Evolutionary conservation across 1,140 invertebrate species (phyloP), one percentile per base, ranked within the genome.

Genomic region (Apis dorsata): DNA sequence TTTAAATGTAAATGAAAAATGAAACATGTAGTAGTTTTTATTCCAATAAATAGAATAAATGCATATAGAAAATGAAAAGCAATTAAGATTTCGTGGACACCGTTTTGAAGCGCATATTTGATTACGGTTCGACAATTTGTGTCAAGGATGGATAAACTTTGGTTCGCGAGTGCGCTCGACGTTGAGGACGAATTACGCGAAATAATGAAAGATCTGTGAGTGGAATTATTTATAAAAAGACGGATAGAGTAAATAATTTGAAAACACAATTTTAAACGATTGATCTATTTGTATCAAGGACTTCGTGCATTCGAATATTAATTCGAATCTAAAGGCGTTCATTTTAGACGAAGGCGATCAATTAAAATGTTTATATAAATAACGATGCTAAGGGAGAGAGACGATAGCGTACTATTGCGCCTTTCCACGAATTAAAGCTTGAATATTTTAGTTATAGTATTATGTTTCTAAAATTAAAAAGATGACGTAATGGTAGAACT

Each of bases 61-160:
- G 34, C 5, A 7, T 44, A 44, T 7, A 7, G 34, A 17, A 34
- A 34, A 3, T 11, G 13, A 44, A 12, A 21, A 12, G 70, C 24
- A 55, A 55, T 28, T 55, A 69, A 12, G 53, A 19, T 69, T 78
- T 59, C 24, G 24, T n/a, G 49, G 21, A 17, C 13, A 53, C 12
- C 28, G 11, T 72, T 73, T 63, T 24, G 49, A 55, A 73, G 19
- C 24, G 77, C 24, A 60, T 17, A 12, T 80, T 53, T 66, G 74
- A 77, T 66, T 76, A 83, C 85, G 68, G 73, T 86, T 84, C 74
- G 76, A 74, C 63, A 24, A 77, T 87, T 80, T 63, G 85, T 87
- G 85, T 87, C 86, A 87, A 87, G 85, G 86, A 78, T 86, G 72
- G 83, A 86, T 84, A 84, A 86, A 80, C 72, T 86, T 87, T 84